Percentiles rank a stretch among this genome's conserved stretches.
Conservation (phyloP, 2,113 vertebrate species). For the Himantopus leucocephalus region DNA sequence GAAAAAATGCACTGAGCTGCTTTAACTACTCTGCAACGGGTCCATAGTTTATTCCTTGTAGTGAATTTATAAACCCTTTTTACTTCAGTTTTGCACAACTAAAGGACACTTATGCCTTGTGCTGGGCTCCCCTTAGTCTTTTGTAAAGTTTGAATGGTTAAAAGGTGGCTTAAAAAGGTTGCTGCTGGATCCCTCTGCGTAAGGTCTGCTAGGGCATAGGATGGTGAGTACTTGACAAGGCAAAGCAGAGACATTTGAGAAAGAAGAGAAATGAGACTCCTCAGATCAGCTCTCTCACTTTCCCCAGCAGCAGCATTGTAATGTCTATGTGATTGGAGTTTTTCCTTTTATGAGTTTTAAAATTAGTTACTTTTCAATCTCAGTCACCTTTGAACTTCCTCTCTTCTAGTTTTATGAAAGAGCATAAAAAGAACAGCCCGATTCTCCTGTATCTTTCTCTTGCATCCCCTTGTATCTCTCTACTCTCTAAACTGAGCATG, state of each 20-base stretch:
- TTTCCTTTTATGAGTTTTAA: conserved; percentile 49
- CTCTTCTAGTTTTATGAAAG: conserved; percentile 29
- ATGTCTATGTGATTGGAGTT: background rate
- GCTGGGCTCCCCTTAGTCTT: background rate
- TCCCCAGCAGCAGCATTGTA: conserved; percentile 6
- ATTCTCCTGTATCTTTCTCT: background rate
- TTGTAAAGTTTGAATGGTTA: background rate
- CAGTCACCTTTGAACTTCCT: conserved; percentile 58
- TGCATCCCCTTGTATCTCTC: background rate
- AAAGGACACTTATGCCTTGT: background rate
- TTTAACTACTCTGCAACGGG: background rate
- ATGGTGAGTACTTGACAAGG: background rate
- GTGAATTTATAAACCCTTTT: background rate
- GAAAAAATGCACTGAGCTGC: background rate
- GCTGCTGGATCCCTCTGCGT: background rate
- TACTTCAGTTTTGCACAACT: background rate
- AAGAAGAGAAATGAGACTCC: conserved; percentile 7
- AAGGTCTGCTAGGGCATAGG: background rate
- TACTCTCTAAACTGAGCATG: background rate
- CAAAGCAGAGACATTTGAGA: background rate
- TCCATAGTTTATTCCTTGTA: background rate
- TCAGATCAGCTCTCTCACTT: conserved; percentile 37
- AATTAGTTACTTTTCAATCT: conserved; percentile 54
- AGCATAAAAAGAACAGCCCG: background rate
- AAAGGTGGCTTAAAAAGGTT: background rate